These are phyloP conservation scores for Pristionchus japonicus DNA, from an alignment of 2,888 invertebrate species.

Conservation along the genomic window DNA sequence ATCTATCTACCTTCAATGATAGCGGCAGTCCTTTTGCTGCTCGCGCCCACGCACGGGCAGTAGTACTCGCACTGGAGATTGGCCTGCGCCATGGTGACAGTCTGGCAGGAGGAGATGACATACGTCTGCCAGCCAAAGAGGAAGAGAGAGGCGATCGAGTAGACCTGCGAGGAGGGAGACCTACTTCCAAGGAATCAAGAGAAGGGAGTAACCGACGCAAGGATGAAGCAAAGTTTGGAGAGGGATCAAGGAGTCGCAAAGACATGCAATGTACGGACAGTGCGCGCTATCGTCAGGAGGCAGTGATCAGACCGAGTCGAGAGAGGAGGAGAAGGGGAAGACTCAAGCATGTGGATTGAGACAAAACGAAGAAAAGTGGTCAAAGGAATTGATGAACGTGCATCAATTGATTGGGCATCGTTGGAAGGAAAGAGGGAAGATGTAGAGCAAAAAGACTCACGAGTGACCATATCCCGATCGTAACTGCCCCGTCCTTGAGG, in stretches of 20 bases:
- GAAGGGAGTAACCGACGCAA: neutral
- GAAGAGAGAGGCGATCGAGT: slow-evolving; percentile 67
- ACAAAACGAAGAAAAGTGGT: too few relatives aligned
- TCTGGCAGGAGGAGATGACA: slow-evolving; percentile 69
- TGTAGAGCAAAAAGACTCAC: slow-evolving; percentile 57
- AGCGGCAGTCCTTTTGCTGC: slow-evolving; percentile 68
- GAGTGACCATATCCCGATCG: slow-evolving; percentile 74
- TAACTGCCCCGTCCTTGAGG: slow-evolving; percentile 73
- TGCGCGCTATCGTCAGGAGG: slow-evolving; percentile 37
- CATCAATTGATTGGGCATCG: neutral
- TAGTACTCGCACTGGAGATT: slow-evolving; percentile 73
- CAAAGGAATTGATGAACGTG: too few relatives aligned
- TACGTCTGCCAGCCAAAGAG: slow-evolving; percentile 74
- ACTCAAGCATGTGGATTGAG: neutral
- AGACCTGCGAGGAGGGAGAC: slow-evolving; percentile 59
- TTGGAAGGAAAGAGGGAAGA: neutral
- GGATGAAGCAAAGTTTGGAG: neutral
- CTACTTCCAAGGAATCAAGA: neutral
- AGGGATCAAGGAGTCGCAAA: neutral
- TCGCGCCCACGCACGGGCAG: slow-evolving; percentile 74
- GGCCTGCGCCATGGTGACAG: slow-evolving; percentile 72
- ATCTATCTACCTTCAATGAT: slow-evolving; percentile 72
- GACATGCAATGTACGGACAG: neutral
- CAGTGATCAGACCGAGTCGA: slow-evolving; percentile 43
- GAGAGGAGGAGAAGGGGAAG: neutral